Base-by-base conservation (phyloP, 2,113 vertebrate genomes). In the Zootoca vivipara region DNA sequence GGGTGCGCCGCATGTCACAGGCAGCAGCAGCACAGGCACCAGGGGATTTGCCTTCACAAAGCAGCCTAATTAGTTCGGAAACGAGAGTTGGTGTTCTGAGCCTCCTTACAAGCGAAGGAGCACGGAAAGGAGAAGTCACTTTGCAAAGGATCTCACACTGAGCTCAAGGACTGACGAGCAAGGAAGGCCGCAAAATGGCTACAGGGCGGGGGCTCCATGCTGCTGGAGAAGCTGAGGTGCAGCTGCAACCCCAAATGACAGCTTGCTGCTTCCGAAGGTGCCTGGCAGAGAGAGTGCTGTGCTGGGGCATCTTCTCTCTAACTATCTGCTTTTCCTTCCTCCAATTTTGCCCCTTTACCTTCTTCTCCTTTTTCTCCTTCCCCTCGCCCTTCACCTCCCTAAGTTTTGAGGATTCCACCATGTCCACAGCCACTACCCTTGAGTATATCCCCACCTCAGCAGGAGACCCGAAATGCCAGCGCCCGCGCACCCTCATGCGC, bases 401-500 rank as follows among this genome's bases (percentile, higher is more conserved):
- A 97, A 99, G 99, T 97, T 98, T 99, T 96, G 98, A 98, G 96
- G 98, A 99, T 95, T 97, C 98, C 92, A 97, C 98, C 93, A 96
- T 99, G 93, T 98, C 98, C 95, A 98, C 98, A 93, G 96, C 98
- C 90, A 98, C 98, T 96, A 98, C 98, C 93, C 96, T 99, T 97
- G 99, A 99, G 94, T 98, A 98, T 97, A 97, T 98, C 95, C 98
- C 98, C 91, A 98, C 98, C 94, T 98, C 98, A 83, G 96, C 97
- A 74, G 97, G 96, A 82, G 97, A 97, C 83, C 95, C 96, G 93
- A 97, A 96, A 96, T 97, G 96, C 96, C 96, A 97, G 92, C 97
- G 99, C 93, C 98, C 98, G 83, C 97, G 98, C 96, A 99, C 98
- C 20, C 97, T 99, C 94, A 93, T 98, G 90, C 98, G 99, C 95